Conservation (phyloP, 1,140 invertebrate species). For the Goniozus legneri region DNA sequence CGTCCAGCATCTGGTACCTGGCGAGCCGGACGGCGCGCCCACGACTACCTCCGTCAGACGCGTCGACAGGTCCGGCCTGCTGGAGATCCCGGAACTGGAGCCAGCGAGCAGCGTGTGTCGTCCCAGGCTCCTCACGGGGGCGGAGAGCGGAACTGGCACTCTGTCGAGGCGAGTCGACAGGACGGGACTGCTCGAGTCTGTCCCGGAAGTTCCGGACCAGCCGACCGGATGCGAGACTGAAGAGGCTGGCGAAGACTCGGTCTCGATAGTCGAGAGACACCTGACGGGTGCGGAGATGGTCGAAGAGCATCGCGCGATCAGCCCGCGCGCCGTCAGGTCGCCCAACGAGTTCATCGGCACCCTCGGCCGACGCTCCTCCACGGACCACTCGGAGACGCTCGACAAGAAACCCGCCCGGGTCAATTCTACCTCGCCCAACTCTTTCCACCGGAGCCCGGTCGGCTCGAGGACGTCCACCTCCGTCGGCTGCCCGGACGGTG, state of each 20-base stretch:
- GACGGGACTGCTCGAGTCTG: constrained; percentile 36
- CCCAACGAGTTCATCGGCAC: background rate
- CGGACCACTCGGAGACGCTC: background rate
- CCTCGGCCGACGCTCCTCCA: background rate
- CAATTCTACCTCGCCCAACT: too few species aligned
- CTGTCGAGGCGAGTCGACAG: constrained; percentile 33
- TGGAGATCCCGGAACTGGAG: constrained; percentile 39
- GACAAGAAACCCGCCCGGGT: background rate
- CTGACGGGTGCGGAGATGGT: constrained; percentile 31
- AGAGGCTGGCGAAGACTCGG: constrained; percentile 10
- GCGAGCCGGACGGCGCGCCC: constrained; percentile 23
- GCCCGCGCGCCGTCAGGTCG: too few species aligned
- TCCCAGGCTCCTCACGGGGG: constrained; percentile 16
- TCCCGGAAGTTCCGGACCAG: constrained; percentile 43
- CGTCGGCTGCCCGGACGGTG: background rate
- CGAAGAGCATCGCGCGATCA: constrained; percentile 5
- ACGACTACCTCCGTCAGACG: constrained; percentile 32
- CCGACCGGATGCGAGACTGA: constrained; percentile 28
- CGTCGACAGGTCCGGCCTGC: constrained; percentile 41
- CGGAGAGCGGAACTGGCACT: constrained; percentile 14
- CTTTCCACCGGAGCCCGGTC: background rate
- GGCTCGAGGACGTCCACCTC: background rate
- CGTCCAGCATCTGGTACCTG: background rate
- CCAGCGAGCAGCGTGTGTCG: constrained; percentile 8
- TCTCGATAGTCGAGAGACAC: constrained; percentile 20